Conservation (phyloP, 2,113 vertebrate species). For the Phodopus roborovskii region DNA sequence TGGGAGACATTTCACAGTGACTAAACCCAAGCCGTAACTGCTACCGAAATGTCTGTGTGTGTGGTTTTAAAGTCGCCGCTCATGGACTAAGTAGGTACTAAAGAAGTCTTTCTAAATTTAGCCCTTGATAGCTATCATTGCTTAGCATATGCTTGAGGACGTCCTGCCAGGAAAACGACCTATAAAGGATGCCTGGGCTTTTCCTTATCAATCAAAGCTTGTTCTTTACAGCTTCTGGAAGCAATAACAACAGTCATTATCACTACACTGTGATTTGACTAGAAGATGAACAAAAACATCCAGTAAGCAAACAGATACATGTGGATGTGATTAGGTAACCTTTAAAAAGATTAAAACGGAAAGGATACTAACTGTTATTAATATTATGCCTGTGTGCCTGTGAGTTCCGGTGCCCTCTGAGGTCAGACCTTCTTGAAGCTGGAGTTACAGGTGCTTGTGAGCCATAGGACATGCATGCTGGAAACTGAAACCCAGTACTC, state of each 20-base stretch:
- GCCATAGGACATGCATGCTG: background rate
- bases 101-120: background rate
- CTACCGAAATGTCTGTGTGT: background rate
- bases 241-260: background rate
- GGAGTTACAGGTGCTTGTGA: background rate
- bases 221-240: background rate
- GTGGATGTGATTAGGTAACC: background rate
- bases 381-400: background rate
- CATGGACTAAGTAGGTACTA: background rate
- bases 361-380: background rate
- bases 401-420: background rate
- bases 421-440: background rate
- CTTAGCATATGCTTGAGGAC: background rate
- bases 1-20: background rate
- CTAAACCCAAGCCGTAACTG: background rate
- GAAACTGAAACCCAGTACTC: background rate
- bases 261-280: background rate
- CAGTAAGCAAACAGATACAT: constrained; percentile 3
- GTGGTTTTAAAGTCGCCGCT: background rate
- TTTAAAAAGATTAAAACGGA: constrained; percentile 30
- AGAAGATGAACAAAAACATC: background rate
- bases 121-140: background rate
- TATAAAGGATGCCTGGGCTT: background rate
- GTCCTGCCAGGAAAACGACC: background rate
- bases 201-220: constrained; percentile 30